Evolutionary conservation across 2,888 invertebrate species (phyloP).

Genomic region (Carabus problematicus): DNA sequence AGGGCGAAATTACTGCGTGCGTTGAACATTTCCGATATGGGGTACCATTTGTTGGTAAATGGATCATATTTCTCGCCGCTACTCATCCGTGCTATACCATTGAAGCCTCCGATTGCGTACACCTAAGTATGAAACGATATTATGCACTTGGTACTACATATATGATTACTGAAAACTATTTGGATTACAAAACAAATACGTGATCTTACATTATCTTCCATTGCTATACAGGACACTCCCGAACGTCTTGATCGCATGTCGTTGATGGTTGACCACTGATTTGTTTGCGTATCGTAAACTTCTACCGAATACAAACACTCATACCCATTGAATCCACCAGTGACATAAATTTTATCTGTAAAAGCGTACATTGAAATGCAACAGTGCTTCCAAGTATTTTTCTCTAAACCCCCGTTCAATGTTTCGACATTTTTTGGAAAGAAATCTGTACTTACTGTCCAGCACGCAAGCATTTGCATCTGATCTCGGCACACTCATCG

Average conservation of each 20-base stretch:
- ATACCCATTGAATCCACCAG: conserved; percentile 91
- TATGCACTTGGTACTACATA: too few species aligned
- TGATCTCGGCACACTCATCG: conserved; percentile 88
- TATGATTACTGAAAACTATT: too few species aligned
- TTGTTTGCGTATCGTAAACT: conserved; percentile 77
- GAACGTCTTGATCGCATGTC: conserved; percentile 86
- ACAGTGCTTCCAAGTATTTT: too few species aligned
- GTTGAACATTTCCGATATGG: conserved; percentile 88
- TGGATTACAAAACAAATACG: too few species aligned
- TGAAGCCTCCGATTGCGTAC: conserved; percentile 85
- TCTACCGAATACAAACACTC: conserved; percentile 88
- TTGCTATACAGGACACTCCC: conserved; percentile 90
- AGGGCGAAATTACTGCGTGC: conserved; percentile 93
- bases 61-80: conserved; percentile 89
- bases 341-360: conserved; percentile 77
- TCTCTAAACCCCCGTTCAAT: too few species aligned
- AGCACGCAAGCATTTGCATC: conserved; percentile 91
- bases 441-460: conserved; percentile 67
- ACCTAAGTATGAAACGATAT: conserved; percentile 54
- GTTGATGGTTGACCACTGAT: conserved; percentile 84
- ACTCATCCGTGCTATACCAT: conserved; percentile 88
- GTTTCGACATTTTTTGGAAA: too few species aligned
- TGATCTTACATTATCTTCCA: conserved; percentile 71
- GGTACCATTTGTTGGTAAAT: conserved; percentile 78
- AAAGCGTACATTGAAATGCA: conserved; percentile 19